phyloP scores from a whole-genome alignment of 2,113 vertebrate genomes.

The Athene cunicularia region DNA sequence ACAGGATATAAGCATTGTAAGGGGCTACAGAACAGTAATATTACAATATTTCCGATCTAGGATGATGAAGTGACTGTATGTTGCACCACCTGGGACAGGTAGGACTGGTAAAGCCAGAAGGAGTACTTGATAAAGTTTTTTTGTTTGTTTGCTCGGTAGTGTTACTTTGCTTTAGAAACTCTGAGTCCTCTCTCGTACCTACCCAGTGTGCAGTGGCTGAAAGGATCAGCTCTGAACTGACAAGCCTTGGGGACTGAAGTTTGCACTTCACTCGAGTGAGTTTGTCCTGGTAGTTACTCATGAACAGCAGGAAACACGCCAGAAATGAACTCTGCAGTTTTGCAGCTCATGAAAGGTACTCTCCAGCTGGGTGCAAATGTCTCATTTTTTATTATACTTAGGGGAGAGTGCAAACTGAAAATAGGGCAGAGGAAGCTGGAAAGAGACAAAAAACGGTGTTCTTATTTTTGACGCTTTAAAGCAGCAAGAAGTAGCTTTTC shows the following conservation, averaged over 20 bases:
- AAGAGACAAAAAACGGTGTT: neutral
- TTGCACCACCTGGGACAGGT: neutral
- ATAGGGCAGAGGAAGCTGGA: slow-evolving; percentile 41
- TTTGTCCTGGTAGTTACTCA: slow-evolving; percentile 49
- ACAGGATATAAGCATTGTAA: neutral
- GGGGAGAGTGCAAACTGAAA: slow-evolving; percentile 29
- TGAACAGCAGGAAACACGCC: slow-evolving; percentile 12
- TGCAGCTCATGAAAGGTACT: slow-evolving; percentile 33
- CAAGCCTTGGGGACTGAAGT: slow-evolving; percentile 12
- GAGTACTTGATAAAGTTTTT: neutral
- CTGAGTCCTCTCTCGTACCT: neutral
- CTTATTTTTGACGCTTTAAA: slow-evolving; percentile 16
- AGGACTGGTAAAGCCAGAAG: neutral
- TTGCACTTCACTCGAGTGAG: slow-evolving; percentile 25
- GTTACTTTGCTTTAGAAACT: neutral
- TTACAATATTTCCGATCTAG: neutral
- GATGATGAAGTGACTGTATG: neutral
- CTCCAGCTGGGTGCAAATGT: slow-evolving; percentile 60
- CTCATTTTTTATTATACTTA: slow-evolving; percentile 42
- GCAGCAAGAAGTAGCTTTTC: neutral
- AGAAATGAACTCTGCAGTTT: slow-evolving; percentile 52
- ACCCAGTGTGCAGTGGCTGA: neutral
- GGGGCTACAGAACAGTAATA: neutral
- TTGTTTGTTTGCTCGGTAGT: neutral
- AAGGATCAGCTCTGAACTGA: neutral